Conservation (phyloP, 1,140 invertebrate species). For the Phymastichus coffea region DNA sequence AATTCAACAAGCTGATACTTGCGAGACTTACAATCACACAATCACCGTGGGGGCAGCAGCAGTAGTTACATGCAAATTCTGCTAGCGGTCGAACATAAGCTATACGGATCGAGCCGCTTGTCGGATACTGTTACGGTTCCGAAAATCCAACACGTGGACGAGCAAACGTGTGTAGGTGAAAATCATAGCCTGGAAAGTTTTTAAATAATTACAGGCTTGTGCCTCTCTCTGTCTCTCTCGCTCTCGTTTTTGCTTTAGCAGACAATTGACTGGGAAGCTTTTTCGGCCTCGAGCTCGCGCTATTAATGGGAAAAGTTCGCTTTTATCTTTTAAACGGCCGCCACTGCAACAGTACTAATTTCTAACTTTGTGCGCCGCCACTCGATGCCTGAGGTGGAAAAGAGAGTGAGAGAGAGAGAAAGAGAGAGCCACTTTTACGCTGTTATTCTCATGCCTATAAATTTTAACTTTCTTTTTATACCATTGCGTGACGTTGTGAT, state of each 20-base stretch:
- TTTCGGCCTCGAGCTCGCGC: conserved; percentile 43
- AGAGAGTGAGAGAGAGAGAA: neutral
- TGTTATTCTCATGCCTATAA: conserved; percentile 22
- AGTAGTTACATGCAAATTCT: neutral
- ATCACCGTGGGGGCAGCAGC: no score
- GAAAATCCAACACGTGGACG: neutral
- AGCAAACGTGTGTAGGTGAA: conserved; percentile 4
- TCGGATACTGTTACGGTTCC: conserved; percentile 1
- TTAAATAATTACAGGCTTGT: conserved; percentile 52
- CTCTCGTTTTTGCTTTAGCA: no score
- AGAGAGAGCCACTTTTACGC: conserved; percentile 5
- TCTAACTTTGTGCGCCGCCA: conserved; percentile 42
- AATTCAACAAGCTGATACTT: no score
- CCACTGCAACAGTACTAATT: conserved; percentile 57
- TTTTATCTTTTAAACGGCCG: conserved; percentile 58
- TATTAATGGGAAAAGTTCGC: conserved; percentile 59
- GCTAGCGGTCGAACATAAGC: no score
- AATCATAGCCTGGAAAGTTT: conserved; percentile 45
- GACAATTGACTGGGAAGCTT: conserved; percentile 14
- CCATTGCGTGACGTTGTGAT: conserved; percentile 21
- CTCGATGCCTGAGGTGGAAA: neutral
- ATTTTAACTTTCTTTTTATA: conserved; percentile 16
- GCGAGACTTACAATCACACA: no score
- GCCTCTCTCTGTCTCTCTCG: conserved; percentile 32
- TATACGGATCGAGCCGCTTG: neutral